Evolutionary conservation across 2,797 vertebrate species (phyloP), one percentile per base, ranked within the genome.

Genomic region (Lithobates sylvaticus): DNA sequence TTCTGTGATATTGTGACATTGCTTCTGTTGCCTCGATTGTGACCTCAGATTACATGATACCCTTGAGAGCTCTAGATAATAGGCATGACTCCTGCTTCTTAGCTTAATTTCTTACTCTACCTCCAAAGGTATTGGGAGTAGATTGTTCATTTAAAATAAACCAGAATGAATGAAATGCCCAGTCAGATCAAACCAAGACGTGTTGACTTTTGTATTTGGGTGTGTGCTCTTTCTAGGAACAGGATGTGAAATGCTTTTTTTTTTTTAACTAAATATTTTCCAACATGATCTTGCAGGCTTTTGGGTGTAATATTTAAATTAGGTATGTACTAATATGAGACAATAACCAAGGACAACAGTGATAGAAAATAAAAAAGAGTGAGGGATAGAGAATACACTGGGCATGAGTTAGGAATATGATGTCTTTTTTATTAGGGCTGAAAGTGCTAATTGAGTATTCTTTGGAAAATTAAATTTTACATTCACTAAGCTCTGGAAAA

Each of bases 21-120:
- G 94, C 95, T 95, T 94, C 94, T 94, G 93, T 95, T 95, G 94
- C 94, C 94, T 94, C 92, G 93, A 95, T 94, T 93, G 92, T 95
- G 95, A 96, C 93, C 94, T 94, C 94, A 94, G 96, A 95, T 95
- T 94, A 90, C 94, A 89, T 93, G 95, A 96, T 96, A 95, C 93
- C 94, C 96, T 96, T 96, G 96, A 96, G 96, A 97, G 93, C 93
- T 94, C 91, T 87, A 84, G 92, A 90, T 97, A 98, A 99, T 94
- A 97, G 95, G 95, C 97, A 90, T 98, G 96, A 98, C 97, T 98
- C 96, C 97, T 97, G 94, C 91, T 93, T 94, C 90, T 92, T 92
- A 92, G 90, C 89, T 91, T 93, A 91, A 68, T 89, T 89, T 87
- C 74, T 81, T 88, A 80, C 90, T 93, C 91, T 90, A 91, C 91